Conservation (phyloP, 2,888 invertebrate species). For the Prosopocoilus inquinatus region DNA sequence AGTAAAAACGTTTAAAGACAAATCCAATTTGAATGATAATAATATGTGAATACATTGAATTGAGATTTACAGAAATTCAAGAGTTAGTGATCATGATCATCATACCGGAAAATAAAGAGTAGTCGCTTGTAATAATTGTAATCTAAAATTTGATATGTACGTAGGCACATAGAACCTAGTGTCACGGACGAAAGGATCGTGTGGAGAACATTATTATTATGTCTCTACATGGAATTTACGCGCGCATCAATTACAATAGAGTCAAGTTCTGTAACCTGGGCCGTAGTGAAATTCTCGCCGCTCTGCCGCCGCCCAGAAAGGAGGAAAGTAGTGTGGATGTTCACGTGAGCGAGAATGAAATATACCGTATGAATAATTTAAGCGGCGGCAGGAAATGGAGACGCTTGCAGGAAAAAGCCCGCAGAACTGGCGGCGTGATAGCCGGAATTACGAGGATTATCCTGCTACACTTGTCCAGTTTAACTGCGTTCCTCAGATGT, state of each 20-base stretch:
- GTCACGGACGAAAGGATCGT: no score
- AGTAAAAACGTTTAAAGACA: no score
- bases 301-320: slow-evolving; percentile 10
- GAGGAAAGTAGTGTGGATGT: slow-evolving; percentile 26
- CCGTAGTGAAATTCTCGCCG: slow-evolving; percentile 14
- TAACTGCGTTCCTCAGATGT: slow-evolving; percentile 2
- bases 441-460: slow-evolving; percentile 35
- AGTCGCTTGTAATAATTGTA: no score
- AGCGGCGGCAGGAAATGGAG: slow-evolving; percentile 32
- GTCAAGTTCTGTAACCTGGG: slow-evolving; percentile 17
- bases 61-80: no score
- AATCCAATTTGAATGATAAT: no score
- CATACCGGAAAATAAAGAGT: no score
- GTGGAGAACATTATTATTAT: slow-evolving; percentile 5
- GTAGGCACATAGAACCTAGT: no score
- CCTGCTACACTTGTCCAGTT: slow-evolving; percentile 29
- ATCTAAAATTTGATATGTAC: no score
- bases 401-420: slow-evolving; percentile 30
- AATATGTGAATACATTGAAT: no score
- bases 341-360: slow-evolving; percentile 41
- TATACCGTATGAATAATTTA: slow-evolving; percentile 45
- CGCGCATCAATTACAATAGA: slow-evolving; percentile 17
- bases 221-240: slow-evolving; percentile 17
- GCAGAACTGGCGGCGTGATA: slow-evolving; percentile 31
- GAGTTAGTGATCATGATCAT: no score